These are phyloP conservation scores for Hypanus sabinus DNA, from an alignment of 2,113 vertebrate genomes.

Conservation along the genomic window DNA sequence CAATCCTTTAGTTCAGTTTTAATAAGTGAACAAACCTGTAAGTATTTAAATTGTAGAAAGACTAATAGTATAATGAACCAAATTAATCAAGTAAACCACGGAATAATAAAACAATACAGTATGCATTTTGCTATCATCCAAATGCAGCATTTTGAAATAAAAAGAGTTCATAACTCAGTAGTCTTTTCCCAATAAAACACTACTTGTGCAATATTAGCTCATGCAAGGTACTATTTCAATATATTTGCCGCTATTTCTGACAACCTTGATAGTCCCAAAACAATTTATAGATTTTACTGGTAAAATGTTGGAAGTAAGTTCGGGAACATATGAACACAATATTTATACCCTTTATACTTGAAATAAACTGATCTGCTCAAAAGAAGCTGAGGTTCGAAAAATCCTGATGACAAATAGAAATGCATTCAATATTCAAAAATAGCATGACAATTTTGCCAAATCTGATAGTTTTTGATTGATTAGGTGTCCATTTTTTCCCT, in stretches of 20 bases:
- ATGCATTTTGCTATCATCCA: neutral
- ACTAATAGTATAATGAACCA: neutral
- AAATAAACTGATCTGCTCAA: neutral
- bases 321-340: neutral
- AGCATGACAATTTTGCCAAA: neutral
- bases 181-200: neutral
- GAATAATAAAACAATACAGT: neutral
- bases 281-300: neutral
- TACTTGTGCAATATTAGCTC: neutral
- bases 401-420: neutral
- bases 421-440: neutral
- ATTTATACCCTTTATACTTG: neutral
- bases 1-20: neutral
- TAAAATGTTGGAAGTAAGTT: neutral
- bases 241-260: neutral
- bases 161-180: neutral
- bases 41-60: neutral
- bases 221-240: neutral
- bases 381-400: neutral
- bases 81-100: neutral
- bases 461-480: conserved; percentile 19
- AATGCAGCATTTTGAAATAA: neutral
- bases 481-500: neutral
- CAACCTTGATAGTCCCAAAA: neutral
- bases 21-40: neutral